Base-by-base conservation (phyloP, 2,113 vertebrate genomes). In the Salminus brasiliensis region DNA sequence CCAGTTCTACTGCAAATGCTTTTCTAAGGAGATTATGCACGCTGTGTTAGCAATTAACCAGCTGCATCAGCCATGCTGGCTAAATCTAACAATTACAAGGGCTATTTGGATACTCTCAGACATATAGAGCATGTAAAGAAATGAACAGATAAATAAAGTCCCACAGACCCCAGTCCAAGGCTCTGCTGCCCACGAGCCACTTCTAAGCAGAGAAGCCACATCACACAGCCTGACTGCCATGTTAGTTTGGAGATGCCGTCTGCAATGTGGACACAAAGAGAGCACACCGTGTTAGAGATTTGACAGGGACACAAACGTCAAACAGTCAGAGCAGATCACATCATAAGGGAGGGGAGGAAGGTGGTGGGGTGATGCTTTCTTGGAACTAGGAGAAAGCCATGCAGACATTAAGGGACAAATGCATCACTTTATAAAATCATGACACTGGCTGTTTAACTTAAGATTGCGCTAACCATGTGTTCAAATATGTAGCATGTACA, bases 151-250 rank as follows among this genome's bases (percentile, higher is more conserved):
- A 88, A 94, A 93, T 81, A 91, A 93, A 75, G 85, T 93, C 95
- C 95, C 95, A 99, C 97, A 95, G 94, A 98, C 98, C 97, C 98
- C 98, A 91, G 95, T 99, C 98, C 98, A 99, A 95, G 97, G 97
- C 96, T 99, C 98, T 93, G 97, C 95, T 83, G 97, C 96, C 98
- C 97, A 99, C 95, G 98, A 98, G 93, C 98, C 98, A 95, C 98
- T 98, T 96, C 98, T 98, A 96, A 99, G 97, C 94, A 99, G 98
- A 96, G 98, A 98, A 95, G 98, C 97, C 97, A 99, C 97, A 96
- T 98, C 98, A 95, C 96, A 99, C 93, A 99, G 97, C 97, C 98
- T 98, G 95, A 99, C 96, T 96, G 98, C 98, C 98, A 99, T 99
- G 95, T 95, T 96, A 97, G 96, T 96, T 96, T 94, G 94, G 95